Evolutionary conservation across 2,113 vertebrate genomes (phyloP), one percentile per base, ranked within the genome.

Genomic region (Corythornis madagascariensis): DNA sequence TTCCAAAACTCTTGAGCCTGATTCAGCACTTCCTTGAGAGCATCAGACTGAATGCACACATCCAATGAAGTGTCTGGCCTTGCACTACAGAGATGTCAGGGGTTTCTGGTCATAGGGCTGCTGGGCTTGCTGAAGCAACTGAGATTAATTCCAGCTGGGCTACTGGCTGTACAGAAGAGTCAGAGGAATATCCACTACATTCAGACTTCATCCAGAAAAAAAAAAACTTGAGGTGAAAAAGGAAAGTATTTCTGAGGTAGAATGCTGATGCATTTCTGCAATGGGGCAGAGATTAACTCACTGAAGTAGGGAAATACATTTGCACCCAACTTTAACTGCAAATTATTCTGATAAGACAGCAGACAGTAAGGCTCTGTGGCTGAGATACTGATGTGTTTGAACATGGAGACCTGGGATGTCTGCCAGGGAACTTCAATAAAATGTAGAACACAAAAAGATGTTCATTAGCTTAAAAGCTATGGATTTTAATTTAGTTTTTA

Each of bases 401-500:
- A 56, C 43, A 29, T 40, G 60, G 81, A 66, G 73, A 43, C 77
- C 71, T 66, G 74, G 78, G 81, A 94, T 52, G 42, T 18, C 63
- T 89, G 91, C 89, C 86, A 93, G 67, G 16, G 89, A 89, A 28
- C 60, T 93, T 96, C 76, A 77, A 10, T 77, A 76, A 94, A 86
- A 88, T 43, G 19, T 14, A 90, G 50, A 66, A 87, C 16, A 87
- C 43, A 79, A 59, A 69, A 93, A 93, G 55, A 52, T 64, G 66
- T 26, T 91, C 40, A 84, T 90, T 93, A 94, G 59, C 61, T 78
- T 94, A 93, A 96, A 89, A 94, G 81, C 77, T 59, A 73, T 59
- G 38, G 31, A 12, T 16, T 92, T 90, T n/a, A 86, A 90, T 75
- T 86, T 21, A 10, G 22, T 75, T 87, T 81, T 92, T 48, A 64